A percentile compares a stretch with the other conserved stretches of the same genome.
Evolutionary conservation across 2,888 invertebrate species (phyloP).

Genomic region (Heliothis peltigera): DNA sequence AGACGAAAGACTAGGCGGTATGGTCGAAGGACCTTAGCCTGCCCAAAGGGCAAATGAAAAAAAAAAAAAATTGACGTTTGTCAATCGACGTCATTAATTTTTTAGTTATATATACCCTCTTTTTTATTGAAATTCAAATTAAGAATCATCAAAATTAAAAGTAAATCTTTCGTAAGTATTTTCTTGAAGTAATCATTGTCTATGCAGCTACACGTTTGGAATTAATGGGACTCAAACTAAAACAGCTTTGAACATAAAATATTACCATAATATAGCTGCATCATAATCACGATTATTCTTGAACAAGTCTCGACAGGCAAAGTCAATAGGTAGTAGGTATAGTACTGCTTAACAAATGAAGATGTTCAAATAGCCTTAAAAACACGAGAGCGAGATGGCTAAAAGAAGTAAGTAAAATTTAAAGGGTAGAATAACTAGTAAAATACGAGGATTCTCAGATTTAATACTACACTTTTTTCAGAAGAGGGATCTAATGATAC

Average conservation of each 20-base stretch:
- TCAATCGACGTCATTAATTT: too few relatives aligned
- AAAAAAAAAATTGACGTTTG: too few relatives aligned
- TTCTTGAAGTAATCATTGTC: conserved; percentile 18
- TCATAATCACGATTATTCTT: conserved; percentile 35
- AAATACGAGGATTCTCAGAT: too few relatives aligned
- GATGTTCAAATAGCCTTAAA: background rate
- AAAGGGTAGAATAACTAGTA: too few relatives aligned
- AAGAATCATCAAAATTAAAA: conserved; percentile 1
- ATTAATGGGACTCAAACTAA: conserved; percentile 31
- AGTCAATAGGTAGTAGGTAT: too few relatives aligned
- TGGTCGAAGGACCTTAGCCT: too few relatives aligned
- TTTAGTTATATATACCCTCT: background rate
- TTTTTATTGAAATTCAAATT: conserved; percentile 18
- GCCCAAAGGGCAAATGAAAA: too few relatives aligned
- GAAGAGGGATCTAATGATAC: too few relatives aligned
- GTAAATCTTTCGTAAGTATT: too few relatives aligned
- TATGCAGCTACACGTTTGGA: conserved; percentile 3
- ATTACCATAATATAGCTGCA: conserved; percentile 31
- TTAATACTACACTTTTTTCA: too few relatives aligned
- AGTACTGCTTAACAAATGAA: conserved; percentile 21
- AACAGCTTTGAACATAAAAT: conserved; percentile 1
- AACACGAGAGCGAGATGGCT: background rate
- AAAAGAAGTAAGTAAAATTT: too few relatives aligned
- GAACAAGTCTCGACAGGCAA: conserved; percentile 8
- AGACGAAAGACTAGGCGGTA: too few relatives aligned